A percentile compares a stretch with the other conserved stretches of the same genome.
These are phyloP conservation scores for Pandemis corylana DNA, from an alignment of 2,888 invertebrate species.

Conservation along the genomic window DNA sequence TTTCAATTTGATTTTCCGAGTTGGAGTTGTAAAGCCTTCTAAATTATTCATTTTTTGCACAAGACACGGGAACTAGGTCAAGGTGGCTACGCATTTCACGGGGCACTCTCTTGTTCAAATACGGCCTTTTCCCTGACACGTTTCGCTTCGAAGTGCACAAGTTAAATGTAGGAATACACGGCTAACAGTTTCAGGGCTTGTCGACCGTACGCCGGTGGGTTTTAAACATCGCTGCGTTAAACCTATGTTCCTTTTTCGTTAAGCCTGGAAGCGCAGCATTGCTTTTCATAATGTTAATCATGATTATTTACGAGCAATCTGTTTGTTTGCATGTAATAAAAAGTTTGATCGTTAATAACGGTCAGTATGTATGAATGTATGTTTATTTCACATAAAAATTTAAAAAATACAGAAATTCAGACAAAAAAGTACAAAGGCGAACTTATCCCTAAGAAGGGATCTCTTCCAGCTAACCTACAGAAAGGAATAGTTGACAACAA, in stretches of 20 bases:
- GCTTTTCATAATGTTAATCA: neutral
- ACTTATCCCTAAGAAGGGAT: too few species aligned
- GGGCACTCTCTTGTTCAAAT: slow-evolving; percentile 63
- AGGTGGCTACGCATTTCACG: slow-evolving; percentile 63
- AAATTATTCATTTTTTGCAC: slow-evolving; percentile 38
- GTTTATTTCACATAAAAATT: too few species aligned
- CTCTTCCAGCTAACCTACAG: too few species aligned
- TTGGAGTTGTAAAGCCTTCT: slow-evolving; percentile 29
- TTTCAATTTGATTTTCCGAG: slow-evolving; percentile 22
- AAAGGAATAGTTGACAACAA: too few species aligned
- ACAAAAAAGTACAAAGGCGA: too few species aligned
- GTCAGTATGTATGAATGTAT: too few species aligned
- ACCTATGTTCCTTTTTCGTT: too few species aligned
- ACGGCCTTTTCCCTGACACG: slow-evolving; percentile 61
- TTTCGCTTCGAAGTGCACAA: slow-evolving; percentile 13
- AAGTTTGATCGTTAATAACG: too few species aligned
- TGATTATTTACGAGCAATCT: too few species aligned
- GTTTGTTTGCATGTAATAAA: too few species aligned
- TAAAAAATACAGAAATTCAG: too few species aligned
- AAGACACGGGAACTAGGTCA: slow-evolving; percentile 40
- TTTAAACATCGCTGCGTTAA: neutral
- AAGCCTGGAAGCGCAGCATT: neutral
- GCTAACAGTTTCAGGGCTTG: slow-evolving; percentile 15
- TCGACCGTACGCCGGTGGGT: neutral
- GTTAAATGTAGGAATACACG: slow-evolving; percentile 27